Conservation (phyloP, 1,140 invertebrate genomes). For the Sycophila sp. region DNA sequence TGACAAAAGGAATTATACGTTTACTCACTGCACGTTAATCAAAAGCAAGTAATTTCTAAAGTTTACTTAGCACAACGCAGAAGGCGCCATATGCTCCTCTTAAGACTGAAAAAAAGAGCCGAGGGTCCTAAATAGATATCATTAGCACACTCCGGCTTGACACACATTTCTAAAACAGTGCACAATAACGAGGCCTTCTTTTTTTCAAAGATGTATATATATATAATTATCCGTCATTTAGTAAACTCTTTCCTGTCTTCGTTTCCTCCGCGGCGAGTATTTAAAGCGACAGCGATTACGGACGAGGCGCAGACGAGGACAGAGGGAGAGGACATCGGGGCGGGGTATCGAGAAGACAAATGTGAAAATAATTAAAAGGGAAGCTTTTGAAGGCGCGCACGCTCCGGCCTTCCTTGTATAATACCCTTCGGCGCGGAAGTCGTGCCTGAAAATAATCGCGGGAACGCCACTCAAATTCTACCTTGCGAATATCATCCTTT, state of each 20-base stretch:
- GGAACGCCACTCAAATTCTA: no score
- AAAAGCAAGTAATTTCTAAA: no score
- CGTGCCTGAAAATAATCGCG: no score
- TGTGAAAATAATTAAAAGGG: constrained; percentile 13
- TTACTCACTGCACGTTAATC: no score
- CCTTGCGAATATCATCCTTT: no score
- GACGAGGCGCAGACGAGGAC: neutral
- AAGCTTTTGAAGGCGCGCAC: neutral
- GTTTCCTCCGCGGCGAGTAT: neutral
- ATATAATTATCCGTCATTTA: neutral
- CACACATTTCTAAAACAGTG: neutral
- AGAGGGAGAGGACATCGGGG: neutral
- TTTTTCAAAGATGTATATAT: neutral
- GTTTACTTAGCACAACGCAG: no score
- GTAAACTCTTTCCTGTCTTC: neutral
- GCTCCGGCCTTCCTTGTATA: no score
- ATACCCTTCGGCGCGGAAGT: no score
- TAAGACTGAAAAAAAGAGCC: no score
- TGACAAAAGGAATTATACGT: no score
- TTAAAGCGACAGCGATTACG: neutral
- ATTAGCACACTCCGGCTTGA: neutral
- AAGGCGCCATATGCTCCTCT: no score
- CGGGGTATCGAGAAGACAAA: neutral
- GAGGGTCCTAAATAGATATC: neutral
- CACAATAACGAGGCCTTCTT: neutral